Conservation (phyloP, 2,797 vertebrate genomes). For the Hybognathus amarus region DNA sequence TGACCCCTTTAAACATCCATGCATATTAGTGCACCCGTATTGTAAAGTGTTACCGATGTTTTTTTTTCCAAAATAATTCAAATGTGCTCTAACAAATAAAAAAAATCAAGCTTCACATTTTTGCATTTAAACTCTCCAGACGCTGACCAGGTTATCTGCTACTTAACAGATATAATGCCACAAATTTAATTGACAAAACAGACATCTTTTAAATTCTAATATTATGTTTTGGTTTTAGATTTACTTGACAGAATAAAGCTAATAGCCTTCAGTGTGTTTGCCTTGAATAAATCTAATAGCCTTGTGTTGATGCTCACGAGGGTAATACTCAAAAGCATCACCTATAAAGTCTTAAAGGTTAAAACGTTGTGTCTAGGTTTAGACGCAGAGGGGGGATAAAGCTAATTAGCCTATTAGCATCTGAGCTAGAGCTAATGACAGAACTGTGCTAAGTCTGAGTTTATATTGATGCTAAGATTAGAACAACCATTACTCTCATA, state of each 20-base stretch:
- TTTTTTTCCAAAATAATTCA: no score
- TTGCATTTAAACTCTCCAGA: no score
- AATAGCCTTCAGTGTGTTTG: not conserved
- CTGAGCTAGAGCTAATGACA: slow-evolving; percentile 8
- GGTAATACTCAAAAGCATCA: not conserved
- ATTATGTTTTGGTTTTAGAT: not conserved
- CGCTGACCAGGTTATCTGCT: no score
- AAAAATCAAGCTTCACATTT: no score
- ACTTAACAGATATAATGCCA: not conserved
- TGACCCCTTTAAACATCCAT: no score
- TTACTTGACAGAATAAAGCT: not conserved
- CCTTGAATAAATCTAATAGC: no score
- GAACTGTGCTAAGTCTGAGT: not conserved
- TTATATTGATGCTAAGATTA: not conserved
- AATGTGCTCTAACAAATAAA: no score
- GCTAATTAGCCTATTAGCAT: not conserved
- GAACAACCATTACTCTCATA: not conserved
- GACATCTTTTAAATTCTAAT: not conserved
- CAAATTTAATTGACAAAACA: not conserved
- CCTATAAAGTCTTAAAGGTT: slow-evolving; percentile 11
- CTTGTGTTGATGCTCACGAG: not conserved
- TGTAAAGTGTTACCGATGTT: no score
- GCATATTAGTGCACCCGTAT: no score
- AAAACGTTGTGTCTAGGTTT: not conserved
- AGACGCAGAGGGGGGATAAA: not conserved